These are phyloP conservation scores for Leptinotarsa peninsularis DNA, from an alignment of 2,888 invertebrate genomes.

Conservation along the genomic window DNA sequence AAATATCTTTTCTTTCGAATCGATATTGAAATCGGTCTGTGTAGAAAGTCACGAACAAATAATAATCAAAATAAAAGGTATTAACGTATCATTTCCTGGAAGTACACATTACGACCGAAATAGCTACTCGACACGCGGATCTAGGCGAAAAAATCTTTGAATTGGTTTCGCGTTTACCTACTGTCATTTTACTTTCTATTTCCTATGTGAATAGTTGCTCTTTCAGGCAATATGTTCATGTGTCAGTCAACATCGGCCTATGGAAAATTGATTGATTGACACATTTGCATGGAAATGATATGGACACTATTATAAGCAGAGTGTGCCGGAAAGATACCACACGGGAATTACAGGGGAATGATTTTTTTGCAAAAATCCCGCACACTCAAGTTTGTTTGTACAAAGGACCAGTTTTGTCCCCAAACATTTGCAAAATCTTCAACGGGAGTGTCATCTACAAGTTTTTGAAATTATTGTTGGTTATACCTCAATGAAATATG, in stretches of 20 bases:
- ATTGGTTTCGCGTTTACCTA: slow-evolving; percentile 8
- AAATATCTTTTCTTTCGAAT: background rate
- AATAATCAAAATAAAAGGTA: slow-evolving; percentile 3
- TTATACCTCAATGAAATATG: too few relatives aligned
- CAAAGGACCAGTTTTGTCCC: too few relatives aligned
- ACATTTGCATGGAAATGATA: background rate
- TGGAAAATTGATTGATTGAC: background rate
- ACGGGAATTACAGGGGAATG: too few relatives aligned
- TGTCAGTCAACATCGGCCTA: background rate
- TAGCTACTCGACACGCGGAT: slow-evolving; percentile 7
- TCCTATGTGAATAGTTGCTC: background rate
- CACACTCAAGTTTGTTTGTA: too few relatives aligned
- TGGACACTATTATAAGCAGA: background rate
- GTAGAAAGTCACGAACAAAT: slow-evolving; percentile 17
- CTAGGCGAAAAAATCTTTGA: slow-evolving; percentile 8
- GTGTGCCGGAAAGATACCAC: too few relatives aligned
- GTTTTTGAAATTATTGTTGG: too few relatives aligned
- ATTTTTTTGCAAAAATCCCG: too few relatives aligned
- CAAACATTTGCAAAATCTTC: too few relatives aligned
- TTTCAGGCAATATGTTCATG: background rate
- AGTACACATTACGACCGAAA: slow-evolving; percentile 16
- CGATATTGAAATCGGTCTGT: background rate
- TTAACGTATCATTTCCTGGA: slow-evolving; percentile 6
- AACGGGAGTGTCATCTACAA: too few relatives aligned
- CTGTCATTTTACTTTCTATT: slow-evolving; percentile 21